A percentile compares a stretch with the other conserved stretches of the same genome.
Conservation (phyloP, 1,140 invertebrate species). For the Samia ricini region DNA sequence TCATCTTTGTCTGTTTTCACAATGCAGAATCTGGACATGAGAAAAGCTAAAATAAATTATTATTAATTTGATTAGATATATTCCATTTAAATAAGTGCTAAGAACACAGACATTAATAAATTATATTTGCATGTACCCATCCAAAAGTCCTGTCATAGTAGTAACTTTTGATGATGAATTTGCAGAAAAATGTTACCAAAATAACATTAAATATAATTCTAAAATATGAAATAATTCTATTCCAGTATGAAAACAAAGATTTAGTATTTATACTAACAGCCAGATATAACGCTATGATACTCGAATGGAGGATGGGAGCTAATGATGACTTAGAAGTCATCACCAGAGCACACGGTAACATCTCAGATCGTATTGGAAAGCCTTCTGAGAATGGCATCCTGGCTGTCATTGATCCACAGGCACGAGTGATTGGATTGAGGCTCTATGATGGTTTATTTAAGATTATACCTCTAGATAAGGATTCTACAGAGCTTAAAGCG, state of each 20-base stretch:
- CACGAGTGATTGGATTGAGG: conserved; percentile 94
- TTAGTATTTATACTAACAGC: conserved; percentile 95
- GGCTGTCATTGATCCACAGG: conserved; percentile 97
- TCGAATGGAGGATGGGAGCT: conserved; percentile 87
- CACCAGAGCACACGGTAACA: conserved; percentile 97
- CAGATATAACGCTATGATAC: conserved; percentile 97
- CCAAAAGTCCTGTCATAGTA: no score
- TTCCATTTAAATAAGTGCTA: no score
- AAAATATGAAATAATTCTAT: conserved; percentile 21
- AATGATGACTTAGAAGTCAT: conserved; percentile 93
- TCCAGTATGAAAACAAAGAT: conserved; percentile 95
- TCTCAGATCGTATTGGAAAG: conserved; percentile 93
- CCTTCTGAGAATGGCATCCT: conserved; percentile 96
- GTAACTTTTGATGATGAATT: no score
- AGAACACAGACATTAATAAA: no score
- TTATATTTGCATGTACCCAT: no score
- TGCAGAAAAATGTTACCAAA: no score
- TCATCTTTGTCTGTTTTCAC: no score
- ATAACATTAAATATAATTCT: not conserved
- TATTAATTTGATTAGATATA: no score
- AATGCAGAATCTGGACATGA: no score
- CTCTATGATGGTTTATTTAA: conserved; percentile 99
- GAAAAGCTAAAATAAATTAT: no score
- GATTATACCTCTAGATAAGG: conserved; percentile 95
- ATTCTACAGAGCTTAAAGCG: conserved; percentile 95